Evolutionary conservation across 1,140 invertebrate genomes (phyloP).

Genomic region (Ylistrum balloti): DNA sequence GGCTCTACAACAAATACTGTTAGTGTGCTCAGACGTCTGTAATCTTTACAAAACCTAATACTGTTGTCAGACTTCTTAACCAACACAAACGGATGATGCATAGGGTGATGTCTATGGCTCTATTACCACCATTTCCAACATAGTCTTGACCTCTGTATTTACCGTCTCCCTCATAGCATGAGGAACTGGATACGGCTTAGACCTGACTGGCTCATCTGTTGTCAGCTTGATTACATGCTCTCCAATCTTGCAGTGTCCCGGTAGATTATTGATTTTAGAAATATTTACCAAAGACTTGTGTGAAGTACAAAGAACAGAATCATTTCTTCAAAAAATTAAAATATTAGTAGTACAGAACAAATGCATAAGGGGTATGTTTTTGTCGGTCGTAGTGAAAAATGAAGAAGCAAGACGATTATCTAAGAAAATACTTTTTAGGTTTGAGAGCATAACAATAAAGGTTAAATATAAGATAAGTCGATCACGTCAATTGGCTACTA

Average conservation of each 20-base stretch:
- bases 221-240: conserved; percentile 36
- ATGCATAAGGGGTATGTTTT: no score
- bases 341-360: no score
- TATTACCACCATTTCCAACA: conserved; percentile 80
- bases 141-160: conserved; percentile 76
- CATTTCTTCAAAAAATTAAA: no score
- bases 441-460: no score
- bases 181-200: conserved; percentile 43
- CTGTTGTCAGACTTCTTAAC: conserved; percentile 81
- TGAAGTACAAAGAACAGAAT: no score
- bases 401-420: no score
- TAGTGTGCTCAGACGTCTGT: conserved; percentile 70
- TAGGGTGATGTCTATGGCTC: conserved; percentile 79
- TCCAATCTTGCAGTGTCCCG: neutral
- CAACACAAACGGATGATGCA: conserved; percentile 83
- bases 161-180: conserved; percentile 73
- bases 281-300: no score
- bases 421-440: no score
- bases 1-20: conserved; percentile 52
- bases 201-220: neutral
- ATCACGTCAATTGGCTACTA: no score
- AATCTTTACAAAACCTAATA: conserved; percentile 83
- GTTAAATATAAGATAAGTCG: no score
- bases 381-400: no score
- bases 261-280: no score